Evolutionary conservation across 2,797 vertebrate species (phyloP), one percentile per base, ranked within the genome.

Genomic region (Sciaenops ocellatus): DNA sequence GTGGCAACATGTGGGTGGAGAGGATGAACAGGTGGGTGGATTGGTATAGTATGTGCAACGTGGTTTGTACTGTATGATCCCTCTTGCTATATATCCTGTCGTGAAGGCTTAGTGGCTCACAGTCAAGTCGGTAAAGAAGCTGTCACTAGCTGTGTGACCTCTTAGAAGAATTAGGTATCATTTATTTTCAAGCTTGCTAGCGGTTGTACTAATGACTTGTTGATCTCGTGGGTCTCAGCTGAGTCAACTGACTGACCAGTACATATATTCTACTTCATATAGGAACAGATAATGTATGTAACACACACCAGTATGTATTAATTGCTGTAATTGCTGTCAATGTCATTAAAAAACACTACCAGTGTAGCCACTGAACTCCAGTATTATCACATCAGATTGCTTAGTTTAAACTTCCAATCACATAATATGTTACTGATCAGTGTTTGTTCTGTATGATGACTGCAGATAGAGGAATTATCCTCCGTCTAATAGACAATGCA

Each of bases 391-490:
- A 51, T 65, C 44, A 52, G 3, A 72, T 51, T 24, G 22, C 3
- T 51, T 12, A 20, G 38, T 67, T 82, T 66, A 57, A 46, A 70
- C 52, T 42, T 64, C 9, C 1, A 42, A 3, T 63, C 47, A 59
- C 72, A 62, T 52, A 68, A 85, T 42, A 76, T 46, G 68, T 63
- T 54, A 73, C 82, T 84, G 78, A 89, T 91, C 83, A 73, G 63
- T 57, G 80, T 82, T 80, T 84, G 82, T 74, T 65, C 47, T 42
- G 3, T 69, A 44, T 12, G 59, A 51, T 15, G 47, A 61, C 34
- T 82, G 74, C 80, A 83, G 62, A 83, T 42, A 17, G 79, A 81
- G 71, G 85, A 85, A 87, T 91, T 88, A 85, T 60, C 65, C 57
- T 72, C 66, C 56, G 46, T 75, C 73, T 51, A 73, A 90, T 55